A percentile compares a stretch with the other conserved stretches of the same genome.
Conservation (phyloP, 2,113 vertebrate species). For the Microcebus tavaratra region DNA sequence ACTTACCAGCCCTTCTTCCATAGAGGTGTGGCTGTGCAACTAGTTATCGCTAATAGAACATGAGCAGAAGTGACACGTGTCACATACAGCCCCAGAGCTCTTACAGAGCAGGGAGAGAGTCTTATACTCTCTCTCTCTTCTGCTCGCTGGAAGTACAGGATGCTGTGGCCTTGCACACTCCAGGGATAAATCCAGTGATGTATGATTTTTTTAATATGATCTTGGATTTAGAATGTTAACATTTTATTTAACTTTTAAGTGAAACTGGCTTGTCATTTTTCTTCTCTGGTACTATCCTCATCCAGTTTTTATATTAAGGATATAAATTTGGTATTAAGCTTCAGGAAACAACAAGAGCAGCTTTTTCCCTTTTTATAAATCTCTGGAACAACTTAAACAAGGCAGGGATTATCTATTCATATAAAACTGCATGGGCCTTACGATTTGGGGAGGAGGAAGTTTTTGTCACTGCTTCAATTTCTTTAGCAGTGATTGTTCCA, state of each 20-base stretch:
- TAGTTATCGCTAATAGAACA: background rate
- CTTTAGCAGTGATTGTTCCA: background rate
- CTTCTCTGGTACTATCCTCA: background rate
- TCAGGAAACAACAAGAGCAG: constrained; percentile 7
- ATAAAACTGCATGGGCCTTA: background rate
- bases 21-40: too few species aligned
- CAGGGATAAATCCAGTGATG: background rate
- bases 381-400: background rate
- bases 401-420: background rate
- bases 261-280: background rate
- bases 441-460: background rate
- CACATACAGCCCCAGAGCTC: background rate
- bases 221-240: background rate
- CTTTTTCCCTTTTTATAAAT: background rate
- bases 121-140: background rate
- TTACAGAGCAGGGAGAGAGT: background rate
- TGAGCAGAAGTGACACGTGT: background rate
- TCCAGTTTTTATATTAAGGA: background rate
- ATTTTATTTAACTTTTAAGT: constrained; percentile 7
- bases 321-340: background rate
- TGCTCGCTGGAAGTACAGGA: background rate
- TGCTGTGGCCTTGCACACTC: background rate
- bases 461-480: background rate
- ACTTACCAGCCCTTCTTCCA: background rate
- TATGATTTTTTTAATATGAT: background rate